Conservation (phyloP, 2,113 vertebrate genomes). For the Dendropsophus ebraccatus region DNA sequence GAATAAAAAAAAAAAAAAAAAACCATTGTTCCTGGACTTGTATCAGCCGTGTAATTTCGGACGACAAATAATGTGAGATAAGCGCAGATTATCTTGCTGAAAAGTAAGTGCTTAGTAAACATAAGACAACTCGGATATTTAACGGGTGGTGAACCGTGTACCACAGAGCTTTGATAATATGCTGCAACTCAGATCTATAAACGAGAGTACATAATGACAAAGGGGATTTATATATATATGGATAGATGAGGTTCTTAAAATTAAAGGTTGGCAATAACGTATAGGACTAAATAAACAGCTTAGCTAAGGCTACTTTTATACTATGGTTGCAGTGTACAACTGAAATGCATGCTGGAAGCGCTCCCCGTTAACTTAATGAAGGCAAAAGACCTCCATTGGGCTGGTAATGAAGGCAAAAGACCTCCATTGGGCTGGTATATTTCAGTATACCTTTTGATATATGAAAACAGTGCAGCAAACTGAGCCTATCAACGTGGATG, state of each 20-base stretch:
- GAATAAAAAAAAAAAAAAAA: neutral
- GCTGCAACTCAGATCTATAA: neutral
- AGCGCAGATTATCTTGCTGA: neutral
- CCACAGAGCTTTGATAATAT: neutral
- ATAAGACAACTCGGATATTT: neutral
- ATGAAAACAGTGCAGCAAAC: too few species aligned
- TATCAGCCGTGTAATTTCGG: neutral
- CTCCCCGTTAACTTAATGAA: too few species aligned
- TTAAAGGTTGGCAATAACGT: neutral
- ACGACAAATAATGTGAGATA: neutral
- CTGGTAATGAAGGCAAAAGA: too few species aligned
- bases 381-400: too few species aligned
- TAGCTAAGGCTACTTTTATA: neutral
- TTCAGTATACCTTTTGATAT: too few species aligned
- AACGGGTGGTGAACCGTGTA: neutral
- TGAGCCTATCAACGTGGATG: too few species aligned
- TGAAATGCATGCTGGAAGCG: too few species aligned
- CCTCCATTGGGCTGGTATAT: too few species aligned
- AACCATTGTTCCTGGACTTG: neutral
- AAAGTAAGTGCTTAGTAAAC: constrained; percentile 32
- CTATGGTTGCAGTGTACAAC: too few species aligned
- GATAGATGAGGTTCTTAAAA: neutral
- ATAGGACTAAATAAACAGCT: neutral
- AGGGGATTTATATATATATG: neutral
- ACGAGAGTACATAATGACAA: neutral